These are phyloP conservation scores for Ruditapes philippinarum DNA, from an alignment of 1,140 invertebrate genomes.

Conservation along the genomic window DNA sequence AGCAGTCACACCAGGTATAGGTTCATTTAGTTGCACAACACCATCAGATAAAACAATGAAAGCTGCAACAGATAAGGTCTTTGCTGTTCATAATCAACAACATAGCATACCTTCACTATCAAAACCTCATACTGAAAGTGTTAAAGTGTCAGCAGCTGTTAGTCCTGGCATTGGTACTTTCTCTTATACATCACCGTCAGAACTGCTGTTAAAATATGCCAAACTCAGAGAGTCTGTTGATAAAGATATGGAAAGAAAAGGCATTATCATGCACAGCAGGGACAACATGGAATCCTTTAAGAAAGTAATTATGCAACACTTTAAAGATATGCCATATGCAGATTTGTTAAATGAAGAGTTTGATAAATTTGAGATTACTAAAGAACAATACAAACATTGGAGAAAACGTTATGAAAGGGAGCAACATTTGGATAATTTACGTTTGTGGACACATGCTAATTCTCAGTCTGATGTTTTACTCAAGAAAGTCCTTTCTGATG, in stretches of 20 bases:
- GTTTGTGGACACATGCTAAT: neutral
- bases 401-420: slow-evolving; percentile 34
- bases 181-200: slow-evolving; percentile 17
- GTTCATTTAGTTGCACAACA: neutral
- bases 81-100: too few species aligned
- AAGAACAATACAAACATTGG: slow-evolving; percentile 20
- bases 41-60: neutral
- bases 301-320: neutral
- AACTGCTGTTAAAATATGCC: neutral
- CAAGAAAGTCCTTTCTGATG: neutral
- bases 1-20: neutral
- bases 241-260: neutral
- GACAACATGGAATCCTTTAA: neutral
- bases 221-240: neutral
- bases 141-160: too few species aligned
- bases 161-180: slow-evolving; percentile 17
- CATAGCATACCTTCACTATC: too few species aligned
- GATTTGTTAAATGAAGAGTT: neutral
- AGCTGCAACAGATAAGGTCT: too few species aligned
- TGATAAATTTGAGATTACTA: neutral
- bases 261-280: neutral
- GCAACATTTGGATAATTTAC: slow-evolving; percentile 8
- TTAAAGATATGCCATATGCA: neutral
- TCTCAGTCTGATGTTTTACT: neutral
- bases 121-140: too few species aligned